Base-by-base conservation (phyloP, 2,797 vertebrate genomes). In the Tenualosa thibaudeaui region DNA sequence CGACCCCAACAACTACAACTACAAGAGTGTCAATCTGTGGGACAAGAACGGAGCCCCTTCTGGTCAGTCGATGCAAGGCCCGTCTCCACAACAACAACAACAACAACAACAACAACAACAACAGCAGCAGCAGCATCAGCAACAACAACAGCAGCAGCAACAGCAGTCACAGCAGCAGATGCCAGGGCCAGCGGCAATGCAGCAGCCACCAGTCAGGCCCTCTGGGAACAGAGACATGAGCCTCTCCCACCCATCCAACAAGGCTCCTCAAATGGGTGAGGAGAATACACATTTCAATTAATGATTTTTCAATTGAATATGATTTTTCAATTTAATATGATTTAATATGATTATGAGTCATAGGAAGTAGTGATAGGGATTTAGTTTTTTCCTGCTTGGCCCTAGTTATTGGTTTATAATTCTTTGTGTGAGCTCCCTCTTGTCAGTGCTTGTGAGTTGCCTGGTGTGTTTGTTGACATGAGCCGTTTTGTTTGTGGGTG, bases 21-120 rank as follows among this genome's bases (percentile, higher is more conserved):
- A 96, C 92, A 98, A 98, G 95, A 96, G 96, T 91, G 98, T 99
- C 91, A 99, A 98, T 94, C 94, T 98, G 91, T 99, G 98, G 98
- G 98, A 99, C 93, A 99, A 99, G 92, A 99, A 97, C 88, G 92
- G 91, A 6, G 85, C 89, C 78, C 93, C 95, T 65, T 87, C 94
- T 86, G 95, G 95, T 89, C 96, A 97, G 92, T 19, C 71, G 40
- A 12, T 13, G 17, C 71, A 78, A 78, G 71, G 71, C 37, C 71
- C 71, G 71, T 46, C 71, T 19, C 40, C 37, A 3, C 71, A 40
- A 22, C 58, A 60, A 60, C 58, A 56, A 7, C 68, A 60, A 5
- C 58, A 60, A n/a, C 58, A 60, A 2, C 54, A 56, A 2, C 54
- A 56, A 3, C 54, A 56, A 19, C 54, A 56, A 3, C 54, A 56